Percentiles rank a stretch among this genome's conserved stretches.
These are phyloP conservation scores for Plecturocebus donacophilus DNA, from an alignment of 2,113 vertebrate species.

Conservation along the genomic window DNA sequence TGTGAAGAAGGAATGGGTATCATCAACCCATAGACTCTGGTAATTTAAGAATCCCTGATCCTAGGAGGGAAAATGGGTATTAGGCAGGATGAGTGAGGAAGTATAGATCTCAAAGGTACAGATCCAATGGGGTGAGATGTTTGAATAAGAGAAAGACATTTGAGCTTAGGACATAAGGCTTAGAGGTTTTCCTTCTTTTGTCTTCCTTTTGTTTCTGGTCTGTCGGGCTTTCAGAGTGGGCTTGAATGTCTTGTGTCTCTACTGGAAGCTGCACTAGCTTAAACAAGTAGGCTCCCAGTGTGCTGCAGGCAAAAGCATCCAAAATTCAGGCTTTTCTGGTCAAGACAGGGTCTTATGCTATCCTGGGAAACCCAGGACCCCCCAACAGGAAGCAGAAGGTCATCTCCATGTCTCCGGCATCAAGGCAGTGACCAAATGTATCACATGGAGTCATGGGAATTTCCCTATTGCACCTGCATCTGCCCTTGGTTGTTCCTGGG, in stretches of 20 bases:
- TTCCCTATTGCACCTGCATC: background rate
- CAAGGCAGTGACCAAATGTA: background rate
- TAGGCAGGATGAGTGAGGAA: background rate
- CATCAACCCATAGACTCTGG: background rate
- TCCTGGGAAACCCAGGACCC: background rate
- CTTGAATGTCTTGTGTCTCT: background rate
- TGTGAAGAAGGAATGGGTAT: background rate
- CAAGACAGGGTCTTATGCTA: background rate
- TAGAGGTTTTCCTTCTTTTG: background rate
- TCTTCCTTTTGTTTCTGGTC: background rate
- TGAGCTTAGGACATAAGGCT: background rate
- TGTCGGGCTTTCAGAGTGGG: background rate
- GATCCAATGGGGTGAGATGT: background rate
- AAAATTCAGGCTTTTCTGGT: background rate
- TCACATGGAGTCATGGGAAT: background rate
- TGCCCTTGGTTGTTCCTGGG: background rate
- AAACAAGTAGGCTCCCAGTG: background rate
- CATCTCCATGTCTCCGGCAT: background rate
- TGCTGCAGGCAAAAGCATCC: background rate
- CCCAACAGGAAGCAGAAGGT: background rate
- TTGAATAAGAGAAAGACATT: background rate
- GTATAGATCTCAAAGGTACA: background rate
- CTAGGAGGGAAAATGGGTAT: background rate
- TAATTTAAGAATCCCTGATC: background rate
- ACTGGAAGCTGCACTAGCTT: background rate